Evolutionary conservation across 2,888 invertebrate genomes (phyloP).

Genomic region (Calephelis perditalis): DNA sequence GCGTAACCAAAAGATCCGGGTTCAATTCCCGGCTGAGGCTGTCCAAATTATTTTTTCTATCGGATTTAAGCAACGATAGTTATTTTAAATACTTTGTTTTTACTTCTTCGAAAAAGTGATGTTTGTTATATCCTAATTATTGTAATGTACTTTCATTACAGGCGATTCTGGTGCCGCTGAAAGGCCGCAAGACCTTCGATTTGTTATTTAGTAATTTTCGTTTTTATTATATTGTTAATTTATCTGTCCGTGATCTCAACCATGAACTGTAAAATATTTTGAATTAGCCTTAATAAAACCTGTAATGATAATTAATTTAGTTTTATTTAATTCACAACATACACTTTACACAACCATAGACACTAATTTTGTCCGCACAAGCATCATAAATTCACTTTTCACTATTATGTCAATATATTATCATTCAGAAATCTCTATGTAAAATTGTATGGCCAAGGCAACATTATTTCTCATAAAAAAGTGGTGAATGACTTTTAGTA

Average conservation of each 20-base stretch:
- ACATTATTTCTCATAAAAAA: too few species aligned
- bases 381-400: not conserved
- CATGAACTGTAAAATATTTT: not conserved
- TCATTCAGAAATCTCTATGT: not conserved
- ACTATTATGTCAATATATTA: not conserved
- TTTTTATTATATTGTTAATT: not conserved
- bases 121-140: not conserved
- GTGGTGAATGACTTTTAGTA: too few species aligned
- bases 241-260: not conserved
- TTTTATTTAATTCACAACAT: constrained; percentile 6
- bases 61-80: too few species aligned
- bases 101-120: not conserved
- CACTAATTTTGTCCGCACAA: not conserved
- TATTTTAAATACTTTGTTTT: not conserved
- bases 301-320: constrained; percentile 1
- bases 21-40: not conserved
- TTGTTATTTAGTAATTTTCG: not conserved
- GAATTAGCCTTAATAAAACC: not conserved
- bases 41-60: constrained; percentile 6
- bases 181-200: constrained; percentile 1
- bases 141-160: constrained; percentile 2
- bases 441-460: not conserved
- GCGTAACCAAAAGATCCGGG: too few species aligned
- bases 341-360: constrained; percentile 8
- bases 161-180: not conserved